A percentile compares a stretch with the other conserved stretches of the same genome.
Evolutionary conservation across 2,797 vertebrate genomes (phyloP).

Genomic region (Fistularia commersonii): DNA sequence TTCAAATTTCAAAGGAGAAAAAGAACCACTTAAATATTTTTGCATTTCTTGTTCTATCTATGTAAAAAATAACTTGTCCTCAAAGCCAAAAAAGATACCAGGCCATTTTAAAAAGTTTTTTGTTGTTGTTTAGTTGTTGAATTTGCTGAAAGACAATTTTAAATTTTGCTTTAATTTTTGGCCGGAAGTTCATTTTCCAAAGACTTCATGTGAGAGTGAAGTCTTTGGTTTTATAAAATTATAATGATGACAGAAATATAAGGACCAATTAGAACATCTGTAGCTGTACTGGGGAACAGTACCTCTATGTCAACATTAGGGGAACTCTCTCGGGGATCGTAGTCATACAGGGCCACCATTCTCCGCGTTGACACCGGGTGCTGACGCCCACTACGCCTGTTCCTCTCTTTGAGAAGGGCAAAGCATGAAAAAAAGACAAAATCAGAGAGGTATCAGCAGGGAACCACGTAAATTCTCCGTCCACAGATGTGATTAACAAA

Average conservation of each 20-base stretch:
- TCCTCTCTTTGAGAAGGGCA: slow-evolving; percentile 77
- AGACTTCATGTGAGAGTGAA: no score
- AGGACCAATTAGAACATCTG: slow-evolving; percentile 7
- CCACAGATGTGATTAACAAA: slow-evolving; percentile 3
- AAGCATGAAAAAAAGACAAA: slow-evolving; percentile 12
- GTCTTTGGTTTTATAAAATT: slow-evolving; percentile 2
- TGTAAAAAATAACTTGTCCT: no score
- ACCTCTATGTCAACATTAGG: slow-evolving; percentile 99
- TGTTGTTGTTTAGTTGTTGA: no score
- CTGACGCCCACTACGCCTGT: slow-evolving; percentile 80
- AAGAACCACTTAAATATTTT: no score
- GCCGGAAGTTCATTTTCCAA: no score
- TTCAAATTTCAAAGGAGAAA: no score
- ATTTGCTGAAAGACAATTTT: no score
- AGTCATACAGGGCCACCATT: slow-evolving; percentile 96
- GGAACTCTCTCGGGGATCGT: slow-evolving; percentile 94
- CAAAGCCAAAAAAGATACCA: no score
- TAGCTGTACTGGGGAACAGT: slow-evolving; percentile 27
- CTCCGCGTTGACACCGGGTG: slow-evolving; percentile 78
- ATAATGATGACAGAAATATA: slow-evolving; percentile 18
- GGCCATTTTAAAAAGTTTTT: no score
- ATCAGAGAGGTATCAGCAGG: neutral
- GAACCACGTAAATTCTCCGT: neutral
- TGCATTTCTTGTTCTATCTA: no score
- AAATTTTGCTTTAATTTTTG: no score